These are phyloP conservation scores for Lamprologus ornatipinnis DNA, from an alignment of 2,113 vertebrate genomes.

Conservation along the genomic window DNA sequence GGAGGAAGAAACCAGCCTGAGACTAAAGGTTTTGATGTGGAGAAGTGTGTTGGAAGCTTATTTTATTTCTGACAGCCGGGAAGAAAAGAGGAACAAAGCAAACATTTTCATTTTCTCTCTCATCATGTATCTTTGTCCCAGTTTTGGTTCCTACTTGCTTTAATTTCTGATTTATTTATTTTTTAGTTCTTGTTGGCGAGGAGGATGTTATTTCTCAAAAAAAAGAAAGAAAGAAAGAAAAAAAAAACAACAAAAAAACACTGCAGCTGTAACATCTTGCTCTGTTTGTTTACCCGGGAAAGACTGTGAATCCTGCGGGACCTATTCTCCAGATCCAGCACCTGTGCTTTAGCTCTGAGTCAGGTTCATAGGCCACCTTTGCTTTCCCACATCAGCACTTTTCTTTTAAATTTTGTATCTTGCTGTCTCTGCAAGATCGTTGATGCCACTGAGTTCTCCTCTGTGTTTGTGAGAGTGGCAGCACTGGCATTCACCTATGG, in stretches of 20 bases:
- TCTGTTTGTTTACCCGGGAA: neutral
- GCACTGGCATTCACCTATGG: conserved; percentile 37
- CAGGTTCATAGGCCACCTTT: neutral
- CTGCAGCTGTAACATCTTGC: neutral
- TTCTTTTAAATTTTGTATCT: neutral
- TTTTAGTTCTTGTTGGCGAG: neutral
- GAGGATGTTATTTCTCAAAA: neutral
- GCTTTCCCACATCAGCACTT: neutral
- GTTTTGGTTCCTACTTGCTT: neutral
- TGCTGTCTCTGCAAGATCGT: neutral
- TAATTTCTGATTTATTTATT: neutral
- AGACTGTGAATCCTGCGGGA: neutral
- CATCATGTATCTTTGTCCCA: neutral
- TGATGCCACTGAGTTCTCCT: neutral
- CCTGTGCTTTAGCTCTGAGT: neutral
- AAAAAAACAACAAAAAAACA: neutral
- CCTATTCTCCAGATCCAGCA: neutral
- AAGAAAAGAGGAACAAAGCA: neutral
- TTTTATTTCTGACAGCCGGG: neutral
- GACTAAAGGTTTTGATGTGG: neutral
- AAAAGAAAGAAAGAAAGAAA: neutral
- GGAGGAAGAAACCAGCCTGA: neutral
- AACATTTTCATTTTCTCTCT: neutral
- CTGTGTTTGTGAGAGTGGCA: conserved; percentile 20
- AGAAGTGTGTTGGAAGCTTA: neutral